Percentiles rank a stretch among this genome's conserved stretches.
These are phyloP conservation scores for Aethes cnicana DNA, from an alignment of 2,888 invertebrate species.

Conservation along the genomic window DNA sequence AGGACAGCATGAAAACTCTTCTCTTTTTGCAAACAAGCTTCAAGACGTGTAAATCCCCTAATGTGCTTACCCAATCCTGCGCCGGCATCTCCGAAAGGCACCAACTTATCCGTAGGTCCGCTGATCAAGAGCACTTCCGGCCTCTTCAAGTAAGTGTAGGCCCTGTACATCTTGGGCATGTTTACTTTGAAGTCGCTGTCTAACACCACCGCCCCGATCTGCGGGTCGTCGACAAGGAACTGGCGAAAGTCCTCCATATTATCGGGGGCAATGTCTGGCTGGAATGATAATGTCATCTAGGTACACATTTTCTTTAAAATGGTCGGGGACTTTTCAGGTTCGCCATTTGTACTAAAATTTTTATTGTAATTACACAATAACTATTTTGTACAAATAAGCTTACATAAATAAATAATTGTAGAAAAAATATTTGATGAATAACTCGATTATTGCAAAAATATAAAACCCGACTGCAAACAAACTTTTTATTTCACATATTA, in stretches of 20 bases:
- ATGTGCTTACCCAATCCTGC: background rate
- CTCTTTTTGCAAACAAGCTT: too few relatives aligned
- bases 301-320: background rate
- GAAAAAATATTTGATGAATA: too few relatives aligned
- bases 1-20: too few relatives aligned
- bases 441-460: too few relatives aligned
- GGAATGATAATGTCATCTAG: slow-evolving; percentile 16
- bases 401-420: too few relatives aligned
- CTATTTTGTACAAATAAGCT: background rate
- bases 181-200: slow-evolving; percentile 78
- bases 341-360: too few relatives aligned
- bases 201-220: slow-evolving; percentile 81
- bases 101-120: slow-evolving; percentile 71
- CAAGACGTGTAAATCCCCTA: too few relatives aligned
- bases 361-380: too few relatives aligned
- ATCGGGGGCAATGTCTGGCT: slow-evolving; percentile 58
- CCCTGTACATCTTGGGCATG: slow-evolving; percentile 74
- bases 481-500: too few relatives aligned
- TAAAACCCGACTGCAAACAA: too few relatives aligned
- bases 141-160: slow-evolving; percentile 68
- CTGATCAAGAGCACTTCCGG: slow-evolving; percentile 77
- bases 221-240: slow-evolving; percentile 61
- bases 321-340: background rate
- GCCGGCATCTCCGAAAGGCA: slow-evolving; percentile 53
- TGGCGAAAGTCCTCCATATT: slow-evolving; percentile 50